A percentile compares a stretch with the other conserved stretches of the same genome.
phyloP scores from a whole-genome alignment of 2,113 vertebrate species.

The Tyto alba region DNA sequence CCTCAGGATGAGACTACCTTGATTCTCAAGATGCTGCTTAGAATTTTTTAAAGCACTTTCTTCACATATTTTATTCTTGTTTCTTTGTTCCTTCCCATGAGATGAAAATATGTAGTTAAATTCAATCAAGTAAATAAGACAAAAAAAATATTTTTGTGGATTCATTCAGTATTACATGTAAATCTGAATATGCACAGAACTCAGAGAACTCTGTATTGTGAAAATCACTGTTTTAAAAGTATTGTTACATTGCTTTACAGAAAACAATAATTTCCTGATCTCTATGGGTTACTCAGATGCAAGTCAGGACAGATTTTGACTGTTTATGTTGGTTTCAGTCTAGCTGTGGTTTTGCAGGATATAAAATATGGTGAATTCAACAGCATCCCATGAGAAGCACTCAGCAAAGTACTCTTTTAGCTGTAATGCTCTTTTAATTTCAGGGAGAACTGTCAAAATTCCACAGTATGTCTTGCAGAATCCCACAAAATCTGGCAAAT shows the following conservation, averaged over 20 bases:
- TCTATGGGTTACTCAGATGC: background rate
- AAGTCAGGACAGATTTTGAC: background rate
- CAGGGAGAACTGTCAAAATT: background rate
- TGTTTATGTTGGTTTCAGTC: background rate
- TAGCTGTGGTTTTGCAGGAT: background rate
- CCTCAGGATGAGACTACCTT: background rate
- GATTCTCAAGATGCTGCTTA: background rate
- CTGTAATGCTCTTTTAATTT: background rate
- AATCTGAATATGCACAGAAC: background rate
- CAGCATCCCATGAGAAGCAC: background rate
- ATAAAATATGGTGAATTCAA: background rate
- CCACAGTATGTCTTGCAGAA: background rate
- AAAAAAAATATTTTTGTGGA: background rate
- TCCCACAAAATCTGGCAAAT: slow-evolving; percentile 2
- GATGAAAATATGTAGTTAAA: background rate
- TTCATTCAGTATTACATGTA: background rate
- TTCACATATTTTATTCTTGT: background rate
- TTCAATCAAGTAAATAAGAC: background rate
- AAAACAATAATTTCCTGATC: background rate
- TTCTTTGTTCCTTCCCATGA: background rate
- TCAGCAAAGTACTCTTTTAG: background rate
- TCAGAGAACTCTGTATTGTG: background rate
- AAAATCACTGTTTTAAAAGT: background rate
- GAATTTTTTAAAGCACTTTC: background rate
- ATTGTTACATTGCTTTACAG: background rate